phyloP scores from a whole-genome alignment of 1,140 invertebrate genomes.

The Sycophaga agraensis region DNA sequence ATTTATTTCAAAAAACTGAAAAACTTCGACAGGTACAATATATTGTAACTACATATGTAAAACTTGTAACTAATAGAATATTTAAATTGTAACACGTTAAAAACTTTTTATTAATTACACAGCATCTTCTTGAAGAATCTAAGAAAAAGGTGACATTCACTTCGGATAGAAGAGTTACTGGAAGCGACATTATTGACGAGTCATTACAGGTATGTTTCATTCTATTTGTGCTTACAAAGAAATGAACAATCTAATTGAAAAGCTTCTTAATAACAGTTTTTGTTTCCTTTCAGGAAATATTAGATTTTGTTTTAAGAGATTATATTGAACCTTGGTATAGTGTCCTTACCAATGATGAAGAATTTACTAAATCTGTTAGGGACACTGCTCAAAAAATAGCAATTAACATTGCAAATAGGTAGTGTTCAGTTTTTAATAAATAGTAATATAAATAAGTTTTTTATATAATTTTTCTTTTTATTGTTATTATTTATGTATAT shows the following conservation, averaged over 20 bases:
- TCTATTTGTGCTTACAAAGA: too few species aligned
- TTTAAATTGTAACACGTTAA: too few species aligned
- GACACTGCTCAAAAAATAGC: slow-evolving; percentile 61
- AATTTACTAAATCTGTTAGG: slow-evolving; percentile 61
- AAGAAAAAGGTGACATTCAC: slow-evolving; percentile 51
- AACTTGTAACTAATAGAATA: not conserved
- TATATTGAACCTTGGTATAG: slow-evolving; percentile 79
- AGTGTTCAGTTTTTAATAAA: slow-evolving; percentile 16
- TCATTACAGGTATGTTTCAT: slow-evolving; percentile 60
- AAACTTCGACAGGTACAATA: slow-evolving; percentile 49
- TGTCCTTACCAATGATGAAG: slow-evolving; percentile 59
- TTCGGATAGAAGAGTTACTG: slow-evolving; percentile 63
- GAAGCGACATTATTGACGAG: slow-evolving; percentile 71
- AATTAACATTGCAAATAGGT: slow-evolving; percentile 64
- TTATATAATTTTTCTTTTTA: not conserved
- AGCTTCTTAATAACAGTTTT: not conserved
- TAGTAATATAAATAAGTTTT: too few species aligned
- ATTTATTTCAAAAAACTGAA: slow-evolving; percentile 55
- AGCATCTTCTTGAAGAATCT: slow-evolving; percentile 48
- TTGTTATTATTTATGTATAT: not conserved
- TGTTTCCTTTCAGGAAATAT: slow-evolving; percentile 60
- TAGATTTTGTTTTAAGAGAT: slow-evolving; percentile 75
- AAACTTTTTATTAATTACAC: slow-evolving; percentile 9
- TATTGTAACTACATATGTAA: not conserved
- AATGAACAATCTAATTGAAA: not conserved